Base-by-base conservation (phyloP, 2,113 vertebrate species). In the Lophura nycthemera region DNA sequence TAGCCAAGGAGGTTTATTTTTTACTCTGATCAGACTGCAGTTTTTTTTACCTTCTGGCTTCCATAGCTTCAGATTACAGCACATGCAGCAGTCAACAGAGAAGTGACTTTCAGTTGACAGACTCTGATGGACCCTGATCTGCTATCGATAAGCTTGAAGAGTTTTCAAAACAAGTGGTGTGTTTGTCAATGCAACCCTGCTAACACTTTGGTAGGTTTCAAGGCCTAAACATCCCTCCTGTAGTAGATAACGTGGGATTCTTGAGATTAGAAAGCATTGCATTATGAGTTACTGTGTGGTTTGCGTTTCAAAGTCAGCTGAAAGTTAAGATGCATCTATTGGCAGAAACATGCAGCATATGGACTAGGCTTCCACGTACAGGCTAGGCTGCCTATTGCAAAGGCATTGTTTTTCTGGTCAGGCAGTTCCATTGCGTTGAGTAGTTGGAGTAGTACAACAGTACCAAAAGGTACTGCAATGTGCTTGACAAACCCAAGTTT, bases 111-210 rank as follows among this genome's bases (percentile, higher is more conserved):
- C 32, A 72, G 83, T 79, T 90, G 86, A 48, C 48, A 80, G 82
- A 32, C 36, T 63, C 64, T 80, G 67, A 54, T 89, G 75, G 67
- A 75, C 45, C 56, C 72, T 83, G 67, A 32, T 89, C 71, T 80
- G 54, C 29, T 91, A 86, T 80, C 80, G 56, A 67, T 86, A 40
- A 27, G 66, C 59, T 57, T 48, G 27, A 95, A 84, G 66, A 72
- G 64, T 91, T 92, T 85, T 77, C 79, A 89, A 85, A 85, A 89
- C 80, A 95, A 88, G 65, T 61, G 79, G 60, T 86, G 60, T 71
- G 89, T 56, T 67, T 92, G 85, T 86, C 92, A 85, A 8, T 91
- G 88, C 59, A 61, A 7, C 59, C 83, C 88, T 54, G 66, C 86
- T 83, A 86, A 67, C 83, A 56, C 88, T 94, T 89, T 2, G n/a